Percentiles rank a stretch among this genome's conserved stretches.
These are phyloP conservation scores for Drosophila mettleri DNA, from an alignment of 2,888 invertebrate genomes.

Conservation along the genomic window DNA sequence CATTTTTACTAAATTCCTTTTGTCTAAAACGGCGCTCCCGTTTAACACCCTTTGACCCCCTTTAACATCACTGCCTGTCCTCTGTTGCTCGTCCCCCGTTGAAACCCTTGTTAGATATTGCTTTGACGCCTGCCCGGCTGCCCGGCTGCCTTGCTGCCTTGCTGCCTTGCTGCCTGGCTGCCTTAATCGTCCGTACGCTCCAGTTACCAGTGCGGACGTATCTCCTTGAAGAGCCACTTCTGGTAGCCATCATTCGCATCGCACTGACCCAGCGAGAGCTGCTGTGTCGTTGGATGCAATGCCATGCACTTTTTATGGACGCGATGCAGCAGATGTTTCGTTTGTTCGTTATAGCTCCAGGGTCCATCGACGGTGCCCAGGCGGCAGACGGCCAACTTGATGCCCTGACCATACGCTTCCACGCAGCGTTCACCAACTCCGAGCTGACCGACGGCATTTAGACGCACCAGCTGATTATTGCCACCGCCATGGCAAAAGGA, in stretches of 20 bases:
- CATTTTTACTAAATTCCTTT: conserved; percentile 54
- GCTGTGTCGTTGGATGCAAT: conserved; percentile 92
- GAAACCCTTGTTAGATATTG: conserved; percentile 74
- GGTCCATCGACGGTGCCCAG: conserved; percentile 97
- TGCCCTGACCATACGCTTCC: conserved; percentile 93
- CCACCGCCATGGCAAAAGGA: conserved; percentile 97
- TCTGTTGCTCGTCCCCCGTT: conserved; percentile 34
- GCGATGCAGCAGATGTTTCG: conserved; percentile 90
- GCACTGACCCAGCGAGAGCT: conserved; percentile 92
- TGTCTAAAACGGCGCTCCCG: conserved; percentile 40
- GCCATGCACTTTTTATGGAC: conserved; percentile 93
- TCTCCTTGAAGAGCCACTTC: conserved; percentile 93
- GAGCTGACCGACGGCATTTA: conserved; percentile 97
- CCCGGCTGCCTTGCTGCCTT: too few species aligned
- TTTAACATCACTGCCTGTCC: conserved; percentile 1
- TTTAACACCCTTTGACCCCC: neutral
- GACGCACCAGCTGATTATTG: conserved; percentile 95
- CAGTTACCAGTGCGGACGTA: conserved; percentile 89
- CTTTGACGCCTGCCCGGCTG: conserved; percentile 17
- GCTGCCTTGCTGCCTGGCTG: conserved; percentile 24
- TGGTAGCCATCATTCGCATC: conserved; percentile 94
- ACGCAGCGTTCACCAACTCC: conserved; percentile 98
- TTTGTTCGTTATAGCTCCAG: conserved; percentile 94
- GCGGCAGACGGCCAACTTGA: conserved; percentile 95
- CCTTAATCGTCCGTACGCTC: neutral